phyloP scores from a whole-genome alignment of 2,113 vertebrate genomes.

The Muntiacus reevesi region DNA sequence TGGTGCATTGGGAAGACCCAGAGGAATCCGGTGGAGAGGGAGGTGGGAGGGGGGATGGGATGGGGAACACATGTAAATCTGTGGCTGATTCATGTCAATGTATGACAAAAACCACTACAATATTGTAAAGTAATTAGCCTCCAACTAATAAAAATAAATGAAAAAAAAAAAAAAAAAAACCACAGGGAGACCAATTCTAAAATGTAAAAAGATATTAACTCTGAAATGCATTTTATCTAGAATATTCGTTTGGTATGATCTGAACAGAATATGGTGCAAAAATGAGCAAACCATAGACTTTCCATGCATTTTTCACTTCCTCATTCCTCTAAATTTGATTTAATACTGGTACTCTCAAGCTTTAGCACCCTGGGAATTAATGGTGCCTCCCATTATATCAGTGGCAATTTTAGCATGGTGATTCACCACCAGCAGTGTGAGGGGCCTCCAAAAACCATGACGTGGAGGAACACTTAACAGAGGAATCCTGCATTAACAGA shows the following conservation, averaged over 20 bases:
- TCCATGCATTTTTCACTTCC: neutral
- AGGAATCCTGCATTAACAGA: neutral
- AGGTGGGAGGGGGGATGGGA: too few relatives aligned
- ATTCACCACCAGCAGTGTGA: neutral
- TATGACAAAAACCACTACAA: too few relatives aligned
- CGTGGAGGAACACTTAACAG: rapidly evolving
- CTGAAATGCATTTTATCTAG: neutral
- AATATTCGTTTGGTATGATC: neutral
- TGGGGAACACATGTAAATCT: too few relatives aligned
- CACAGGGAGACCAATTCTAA: neutral
- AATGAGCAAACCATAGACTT: neutral
- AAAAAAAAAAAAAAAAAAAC: neutral
- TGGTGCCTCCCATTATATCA: neutral
- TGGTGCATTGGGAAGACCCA: too few relatives aligned
- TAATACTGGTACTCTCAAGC: neutral
- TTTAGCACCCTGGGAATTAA: neutral
- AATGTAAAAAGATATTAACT: neutral
- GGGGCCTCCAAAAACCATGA: neutral
- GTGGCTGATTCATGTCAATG: too few relatives aligned
- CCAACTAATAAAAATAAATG: too few relatives aligned
- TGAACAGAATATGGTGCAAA: neutral
- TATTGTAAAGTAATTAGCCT: too few relatives aligned
- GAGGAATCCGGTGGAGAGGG: too few relatives aligned
- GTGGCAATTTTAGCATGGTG: neutral
- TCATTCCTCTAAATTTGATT: neutral